Conservation (phyloP, 92 coral and sea anemone genomes). For the Micromussa lordhowensis region DNA sequence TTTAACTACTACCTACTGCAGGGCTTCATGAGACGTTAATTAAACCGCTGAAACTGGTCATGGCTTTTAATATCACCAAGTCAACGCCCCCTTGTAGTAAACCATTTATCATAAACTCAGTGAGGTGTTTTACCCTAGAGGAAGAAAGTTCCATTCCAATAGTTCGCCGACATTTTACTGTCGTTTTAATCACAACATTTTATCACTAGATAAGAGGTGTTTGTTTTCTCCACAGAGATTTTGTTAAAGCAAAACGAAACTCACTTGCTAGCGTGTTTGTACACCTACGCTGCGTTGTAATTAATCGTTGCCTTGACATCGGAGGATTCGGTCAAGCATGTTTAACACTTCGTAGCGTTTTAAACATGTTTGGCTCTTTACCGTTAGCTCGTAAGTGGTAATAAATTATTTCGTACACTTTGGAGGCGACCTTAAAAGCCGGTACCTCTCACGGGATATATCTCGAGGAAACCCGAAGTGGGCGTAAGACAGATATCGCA, state of each 20-base stretch:
- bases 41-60: neutral
- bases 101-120: neutral
- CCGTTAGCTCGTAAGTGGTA: neutral
- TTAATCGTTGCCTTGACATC: neutral
- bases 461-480: neutral
- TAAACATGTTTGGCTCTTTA: neutral
- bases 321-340: neutral
- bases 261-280: neutral
- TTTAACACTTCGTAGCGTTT: neutral
- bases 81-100: neutral
- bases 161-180: neutral
- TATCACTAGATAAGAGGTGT: neutral
- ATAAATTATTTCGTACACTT: neutral
- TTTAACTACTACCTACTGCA: neutral
- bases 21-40: neutral
- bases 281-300: neutral
- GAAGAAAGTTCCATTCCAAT: neutral
- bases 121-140: neutral
- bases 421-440: slow-evolving; percentile 17
- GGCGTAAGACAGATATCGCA: slow-evolving; percentile 1
- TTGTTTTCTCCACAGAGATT: neutral
- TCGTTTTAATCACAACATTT: neutral
- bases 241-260: neutral
- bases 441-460: neutral
- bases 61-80: neutral